phyloP scores from a whole-genome alignment of 2,113 vertebrate genomes.

The Phalacrocorax carbo region DNA sequence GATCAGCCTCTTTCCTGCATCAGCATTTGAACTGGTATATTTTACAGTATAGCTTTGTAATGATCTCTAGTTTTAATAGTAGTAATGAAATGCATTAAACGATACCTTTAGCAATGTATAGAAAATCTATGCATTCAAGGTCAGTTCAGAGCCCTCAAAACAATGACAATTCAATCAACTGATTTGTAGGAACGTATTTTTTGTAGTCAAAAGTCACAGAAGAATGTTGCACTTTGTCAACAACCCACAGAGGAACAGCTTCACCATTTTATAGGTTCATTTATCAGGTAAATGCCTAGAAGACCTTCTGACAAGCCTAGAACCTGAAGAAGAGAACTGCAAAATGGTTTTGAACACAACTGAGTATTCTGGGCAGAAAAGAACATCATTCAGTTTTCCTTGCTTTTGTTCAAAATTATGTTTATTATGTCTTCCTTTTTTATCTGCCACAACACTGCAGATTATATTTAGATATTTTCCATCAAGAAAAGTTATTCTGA shows the following conservation, averaged over 20 bases:
- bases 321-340: background rate
- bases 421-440: background rate
- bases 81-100: conserved; percentile 22
- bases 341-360: background rate
- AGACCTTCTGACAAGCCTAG: background rate
- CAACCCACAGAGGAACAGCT: background rate
- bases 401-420: background rate
- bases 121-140: background rate
- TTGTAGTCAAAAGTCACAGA: background rate
- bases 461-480: background rate
- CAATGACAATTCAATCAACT: background rate
- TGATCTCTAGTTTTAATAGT: background rate
- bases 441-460: background rate
- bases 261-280: background rate
- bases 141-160: background rate
- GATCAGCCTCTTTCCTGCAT: background rate
- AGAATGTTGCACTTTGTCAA: background rate
- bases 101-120: background rate
- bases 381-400: background rate
- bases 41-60: conserved; percentile 27
- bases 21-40: conserved; percentile 34
- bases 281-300: background rate
- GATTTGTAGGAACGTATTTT: background rate
- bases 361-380: background rate
- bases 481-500: background rate